Base-by-base conservation (phyloP, 2,888 invertebrate genomes). In the Aproaerema taeniolella region DNA sequence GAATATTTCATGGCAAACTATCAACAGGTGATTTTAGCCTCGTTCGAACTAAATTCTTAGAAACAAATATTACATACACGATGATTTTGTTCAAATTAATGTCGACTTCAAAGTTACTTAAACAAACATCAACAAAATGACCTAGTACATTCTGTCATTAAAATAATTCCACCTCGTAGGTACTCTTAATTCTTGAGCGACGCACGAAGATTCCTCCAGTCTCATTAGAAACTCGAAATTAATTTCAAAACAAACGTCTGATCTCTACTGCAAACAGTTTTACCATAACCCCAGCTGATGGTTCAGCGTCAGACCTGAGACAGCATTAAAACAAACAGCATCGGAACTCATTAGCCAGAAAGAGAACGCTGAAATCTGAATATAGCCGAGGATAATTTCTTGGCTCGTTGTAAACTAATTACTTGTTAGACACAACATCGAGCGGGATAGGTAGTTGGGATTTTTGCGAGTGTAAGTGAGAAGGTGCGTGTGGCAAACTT, bases 401-500 rank as follows among this genome's bases (percentile, higher is more conserved):
- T 56, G 53, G 55, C 53, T 42, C 35, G 46, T 45, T 53, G 51
- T 45, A 52, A 49, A 58, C 65, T 76, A 75, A 74, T 77, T 75
- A 75, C 53, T 58, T 52, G 58, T 50, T 39, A 52, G 52, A 58
- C 55, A 56, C 44, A 49, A 53, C 41, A 53, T 51, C 43, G 53
- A 53, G 55, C 41, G 24, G 40, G 52, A 43, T 39, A 45, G 31
- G 17, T 31, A 34, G 42, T 42, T 38, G 54, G 47, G 33, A 36
- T 25, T 28, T 41, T 17, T 31, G 35, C 11, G 17, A 38, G 52
- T 50, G 48, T 59, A 70, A 60, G 63, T 64, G 62, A 58, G 70
- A 67, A 58, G 60, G 43, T 43, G 55, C 51, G 47, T 49, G 71
- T 80, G 85, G 81, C 82, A 82, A 59, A 47, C 58, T 58, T 79